These are phyloP conservation scores for Galerucella calmariensis DNA, from an alignment of 2,888 invertebrate species.

Conservation along the genomic window DNA sequence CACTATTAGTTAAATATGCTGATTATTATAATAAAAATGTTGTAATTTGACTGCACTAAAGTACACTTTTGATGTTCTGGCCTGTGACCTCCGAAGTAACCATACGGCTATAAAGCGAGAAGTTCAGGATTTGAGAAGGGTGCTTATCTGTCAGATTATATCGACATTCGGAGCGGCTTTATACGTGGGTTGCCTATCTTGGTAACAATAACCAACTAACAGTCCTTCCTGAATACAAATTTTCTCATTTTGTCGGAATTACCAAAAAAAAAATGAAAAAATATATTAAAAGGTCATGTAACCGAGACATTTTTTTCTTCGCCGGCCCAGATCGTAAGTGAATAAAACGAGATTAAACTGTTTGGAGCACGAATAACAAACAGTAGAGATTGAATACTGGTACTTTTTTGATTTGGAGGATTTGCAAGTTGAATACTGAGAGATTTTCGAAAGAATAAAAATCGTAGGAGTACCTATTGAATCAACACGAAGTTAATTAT, in stretches of 20 bases:
- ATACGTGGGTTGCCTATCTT: constrained; percentile 63
- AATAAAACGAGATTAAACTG: background rate
- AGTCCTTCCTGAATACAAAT: constrained; percentile 61
- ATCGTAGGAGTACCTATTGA: too few relatives aligned
- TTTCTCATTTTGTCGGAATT: constrained; percentile 60
- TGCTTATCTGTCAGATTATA: constrained; percentile 62
- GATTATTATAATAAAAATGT: background rate
- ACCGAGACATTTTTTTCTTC: constrained; percentile 30
- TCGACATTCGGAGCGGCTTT: constrained; percentile 59
- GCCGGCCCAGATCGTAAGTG: background rate
- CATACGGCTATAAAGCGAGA: constrained; percentile 49
- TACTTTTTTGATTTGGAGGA: too few relatives aligned
- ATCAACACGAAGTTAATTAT: too few relatives aligned
- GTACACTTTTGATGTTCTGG: constrained; percentile 41
- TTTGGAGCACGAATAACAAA: too few relatives aligned
- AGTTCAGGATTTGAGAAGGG: constrained; percentile 47
- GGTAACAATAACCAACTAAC: constrained; percentile 55
- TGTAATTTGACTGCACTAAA: constrained; percentile 6
- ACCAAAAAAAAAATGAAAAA: constrained; percentile 38
- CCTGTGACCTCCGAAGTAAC: constrained; percentile 48
- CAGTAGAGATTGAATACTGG: too few relatives aligned
- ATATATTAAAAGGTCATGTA: constrained; percentile 51
- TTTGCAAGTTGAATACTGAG: too few relatives aligned
- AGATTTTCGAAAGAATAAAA: too few relatives aligned
- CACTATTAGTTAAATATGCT: background rate